Conservation (phyloP, 2,888 invertebrate genomes). For the Diarsia rubi region DNA sequence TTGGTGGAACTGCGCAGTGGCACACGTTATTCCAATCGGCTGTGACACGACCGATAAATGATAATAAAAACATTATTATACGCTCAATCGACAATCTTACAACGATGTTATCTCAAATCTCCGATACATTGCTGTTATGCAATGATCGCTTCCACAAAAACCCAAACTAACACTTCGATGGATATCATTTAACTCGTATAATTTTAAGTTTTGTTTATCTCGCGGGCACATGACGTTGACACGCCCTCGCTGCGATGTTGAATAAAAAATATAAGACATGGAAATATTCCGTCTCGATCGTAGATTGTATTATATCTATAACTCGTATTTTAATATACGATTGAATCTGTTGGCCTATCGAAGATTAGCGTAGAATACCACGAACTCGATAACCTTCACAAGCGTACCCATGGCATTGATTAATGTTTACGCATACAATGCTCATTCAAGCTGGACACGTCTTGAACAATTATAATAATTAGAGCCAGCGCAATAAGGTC, state of each 20-base stretch:
- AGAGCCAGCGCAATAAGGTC: constrained; percentile 72
- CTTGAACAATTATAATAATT: constrained; percentile 73
- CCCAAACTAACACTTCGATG: constrained; percentile 65
- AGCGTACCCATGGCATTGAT: constrained; percentile 87
- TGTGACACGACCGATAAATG: constrained; percentile 83
- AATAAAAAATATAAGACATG: constrained; percentile 63
- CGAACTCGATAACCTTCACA: constrained; percentile 82
- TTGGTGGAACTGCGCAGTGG: constrained; percentile 84
- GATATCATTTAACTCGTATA: constrained; percentile 57
- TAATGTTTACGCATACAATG: constrained; percentile 87
- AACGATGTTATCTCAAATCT: constrained; percentile 59
- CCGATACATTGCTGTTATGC: constrained; percentile 70
- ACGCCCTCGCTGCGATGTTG: constrained; percentile 68
- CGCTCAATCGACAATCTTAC: constrained; percentile 67
- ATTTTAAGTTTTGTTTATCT: constrained; percentile 61
- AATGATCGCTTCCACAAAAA: constrained; percentile 47
- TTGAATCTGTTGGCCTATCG: constrained; percentile 56
- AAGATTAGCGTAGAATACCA: constrained; percentile 76
- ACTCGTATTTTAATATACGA: constrained; percentile 63
- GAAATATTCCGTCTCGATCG: constrained; percentile 57
- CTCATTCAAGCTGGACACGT: constrained; percentile 77
- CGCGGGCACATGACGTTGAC: constrained; percentile 72
- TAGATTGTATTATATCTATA: constrained; percentile 53
- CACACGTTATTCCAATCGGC: constrained; percentile 82
- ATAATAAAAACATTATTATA: constrained; percentile 82